Base-by-base conservation (phyloP, 1,140 invertebrate genomes). In the Euura saliciscinereae region DNA sequence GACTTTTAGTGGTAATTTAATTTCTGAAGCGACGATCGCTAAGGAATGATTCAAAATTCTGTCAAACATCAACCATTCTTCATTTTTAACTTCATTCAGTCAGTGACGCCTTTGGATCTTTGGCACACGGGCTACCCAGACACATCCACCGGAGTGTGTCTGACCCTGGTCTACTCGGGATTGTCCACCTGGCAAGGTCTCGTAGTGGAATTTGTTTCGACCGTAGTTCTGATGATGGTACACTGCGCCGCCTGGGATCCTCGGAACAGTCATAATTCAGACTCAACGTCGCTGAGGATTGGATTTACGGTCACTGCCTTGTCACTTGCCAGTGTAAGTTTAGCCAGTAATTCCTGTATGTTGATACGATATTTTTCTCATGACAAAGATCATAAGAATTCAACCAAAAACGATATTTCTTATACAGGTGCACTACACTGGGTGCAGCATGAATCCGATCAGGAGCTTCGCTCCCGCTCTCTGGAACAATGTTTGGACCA, bases 361-460 rank as follows among this genome's bases (percentile, higher is more conserved):
- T 64, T 64, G 59, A 64, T 64, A 10, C 13, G 73, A 69, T 71
- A n/a, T 6, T 74, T 65, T 70, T 68, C 6, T 2, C 28, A 28
- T 28, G 28, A 28, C 0, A 28, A 28, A 28, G 28, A 28, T 28
- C 28, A 28, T 28, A 28, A 28, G 28, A 28, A 28, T 28, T 28
- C 28, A 28, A 28, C 28, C 28, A 28, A 28, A 28, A 28, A 28
- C 28, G 28, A 28, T 28, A 28, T 28, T 28, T 28, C 28, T 28
- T 28, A 28, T 28, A 28, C 1, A 85, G 83, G 73, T 90, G 65
- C 90, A 90, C 45, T 93, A 90, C 75, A 94, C 94, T 2, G 93
- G 94, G 1, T 92, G 91, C 45, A 93, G 93, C 77, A 94, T 96
- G 92, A 96, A 96, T 83, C 94, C 94, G 3, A 94, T 93, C 0